Percentiles rank a stretch among this genome's conserved stretches.
Evolutionary conservation across 2,888 invertebrate genomes (phyloP).

Genomic region (Monoplex corrugatus): DNA sequence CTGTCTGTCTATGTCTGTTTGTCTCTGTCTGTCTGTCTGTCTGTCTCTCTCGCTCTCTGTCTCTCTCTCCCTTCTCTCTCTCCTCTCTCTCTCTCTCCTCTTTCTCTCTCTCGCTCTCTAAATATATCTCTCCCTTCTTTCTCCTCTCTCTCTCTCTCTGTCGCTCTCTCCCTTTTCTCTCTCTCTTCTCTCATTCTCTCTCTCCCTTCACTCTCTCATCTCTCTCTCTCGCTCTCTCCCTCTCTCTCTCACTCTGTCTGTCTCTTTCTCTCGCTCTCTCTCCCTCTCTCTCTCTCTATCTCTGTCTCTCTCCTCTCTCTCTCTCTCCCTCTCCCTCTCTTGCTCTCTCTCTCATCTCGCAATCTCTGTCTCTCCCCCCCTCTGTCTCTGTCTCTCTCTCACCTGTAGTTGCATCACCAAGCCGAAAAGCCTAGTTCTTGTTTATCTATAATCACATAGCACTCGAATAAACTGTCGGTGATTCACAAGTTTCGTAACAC

Average conservation of each 20-base stretch:
- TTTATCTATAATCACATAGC: too few relatives aligned
- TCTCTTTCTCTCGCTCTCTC: not conserved
- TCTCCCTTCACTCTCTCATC: conserved; percentile 17
- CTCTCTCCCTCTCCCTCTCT: too few relatives aligned
- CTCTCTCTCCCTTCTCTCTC: not conserved
- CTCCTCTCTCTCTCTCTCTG: not conserved
- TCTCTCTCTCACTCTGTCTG: not conserved
- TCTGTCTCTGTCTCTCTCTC: too few relatives aligned
- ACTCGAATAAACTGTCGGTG: too few relatives aligned
- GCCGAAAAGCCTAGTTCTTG: too few relatives aligned
- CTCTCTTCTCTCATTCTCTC: not conserved
- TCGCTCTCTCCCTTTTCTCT: not conserved
- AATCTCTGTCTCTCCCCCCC: too few relatives aligned
- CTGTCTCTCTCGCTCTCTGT: conserved; percentile 15
- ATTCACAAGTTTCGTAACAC: too few relatives aligned
- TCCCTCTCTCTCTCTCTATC: too few relatives aligned
- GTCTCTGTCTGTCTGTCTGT: too few relatives aligned
- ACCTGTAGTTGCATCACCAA: too few relatives aligned
- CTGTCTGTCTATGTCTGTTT: not conserved
- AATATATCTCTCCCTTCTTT: not conserved
- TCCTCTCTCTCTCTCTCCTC: not conserved
- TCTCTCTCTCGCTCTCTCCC: conserved; percentile 17
- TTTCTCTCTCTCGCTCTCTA: conserved; percentile 8
- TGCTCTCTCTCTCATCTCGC: too few relatives aligned
- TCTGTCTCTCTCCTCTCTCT: too few relatives aligned